Conservation (phyloP, 2,888 invertebrate genomes). For the Gisinianus flammeolus region DNA sequence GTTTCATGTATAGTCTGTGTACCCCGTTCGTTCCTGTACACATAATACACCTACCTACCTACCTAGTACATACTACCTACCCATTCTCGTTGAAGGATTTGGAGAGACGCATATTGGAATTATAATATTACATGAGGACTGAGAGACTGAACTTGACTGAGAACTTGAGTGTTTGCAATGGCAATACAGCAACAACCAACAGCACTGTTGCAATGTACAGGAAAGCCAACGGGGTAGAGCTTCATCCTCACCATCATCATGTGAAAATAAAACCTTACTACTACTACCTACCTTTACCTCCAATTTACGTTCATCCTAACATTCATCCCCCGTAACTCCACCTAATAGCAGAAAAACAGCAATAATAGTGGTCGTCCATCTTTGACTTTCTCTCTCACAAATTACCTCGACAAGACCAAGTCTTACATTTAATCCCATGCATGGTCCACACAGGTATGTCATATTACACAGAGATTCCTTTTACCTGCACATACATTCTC, state of each 20-base stretch:
- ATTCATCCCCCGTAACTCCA: slow-evolving; percentile 27
- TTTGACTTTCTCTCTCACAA: slow-evolving; percentile 17
- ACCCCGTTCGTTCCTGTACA: too few species aligned
- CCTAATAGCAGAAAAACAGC: slow-evolving; percentile 37
- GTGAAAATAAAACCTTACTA: background rate
- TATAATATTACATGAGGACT: background rate
- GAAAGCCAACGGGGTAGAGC: slow-evolving; percentile 31
- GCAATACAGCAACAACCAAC: slow-evolving; percentile 5
- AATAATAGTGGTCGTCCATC: slow-evolving; percentile 33
- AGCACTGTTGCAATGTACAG: slow-evolving; percentile 25
- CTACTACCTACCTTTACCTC: slow-evolving; percentile 13
- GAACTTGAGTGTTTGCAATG: slow-evolving; percentile 34
- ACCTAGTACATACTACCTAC: background rate
- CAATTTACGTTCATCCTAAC: background rate
- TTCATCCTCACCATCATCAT: slow-evolving; percentile 20
- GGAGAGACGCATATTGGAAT: background rate
- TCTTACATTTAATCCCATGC: background rate
- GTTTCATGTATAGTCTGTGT: background rate
- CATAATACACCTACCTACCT: background rate
- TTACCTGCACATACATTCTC: background rate
- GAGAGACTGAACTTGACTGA: slow-evolving; percentile 33
- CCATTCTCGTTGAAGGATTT: background rate
- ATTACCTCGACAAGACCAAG: background rate
- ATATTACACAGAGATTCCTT: background rate
- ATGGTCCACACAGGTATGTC: background rate